Conservation (phyloP, 2,797 vertebrate genomes). For the Hozukius guyotensis region DNA sequence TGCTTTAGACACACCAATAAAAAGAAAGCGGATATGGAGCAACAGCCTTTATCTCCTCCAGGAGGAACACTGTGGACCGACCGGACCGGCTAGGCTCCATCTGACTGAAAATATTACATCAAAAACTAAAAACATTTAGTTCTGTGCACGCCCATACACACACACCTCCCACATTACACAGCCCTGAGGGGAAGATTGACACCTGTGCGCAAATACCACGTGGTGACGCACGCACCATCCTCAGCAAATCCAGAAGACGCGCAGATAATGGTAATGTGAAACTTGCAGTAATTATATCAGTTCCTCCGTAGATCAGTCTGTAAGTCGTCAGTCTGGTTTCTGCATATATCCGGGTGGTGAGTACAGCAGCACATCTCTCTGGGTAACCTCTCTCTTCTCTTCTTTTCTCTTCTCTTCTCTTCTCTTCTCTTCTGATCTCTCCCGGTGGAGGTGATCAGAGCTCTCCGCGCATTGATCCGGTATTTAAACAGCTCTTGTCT, state of each 20-base stretch:
- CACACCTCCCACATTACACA: background rate
- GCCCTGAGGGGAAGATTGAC: background rate
- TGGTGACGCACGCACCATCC: background rate
- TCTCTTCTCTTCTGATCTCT: background rate
- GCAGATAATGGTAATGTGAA: background rate
- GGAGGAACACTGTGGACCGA: background rate
- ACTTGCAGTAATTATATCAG: background rate
- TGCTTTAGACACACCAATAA: background rate
- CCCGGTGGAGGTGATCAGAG: no score
- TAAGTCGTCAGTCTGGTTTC: no score
- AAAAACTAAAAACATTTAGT: background rate
- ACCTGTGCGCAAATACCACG: background rate
- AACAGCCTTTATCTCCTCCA: background rate
- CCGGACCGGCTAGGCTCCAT: no score
- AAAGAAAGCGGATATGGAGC: no score
- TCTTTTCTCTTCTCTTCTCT: no score
- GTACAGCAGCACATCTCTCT: background rate
- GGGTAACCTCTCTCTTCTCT: background rate
- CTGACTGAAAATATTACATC: no score
- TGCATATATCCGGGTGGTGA: background rate
- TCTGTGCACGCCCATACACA: background rate
- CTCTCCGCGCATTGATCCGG: background rate
- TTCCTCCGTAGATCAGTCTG: no score
- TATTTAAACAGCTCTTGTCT: background rate
- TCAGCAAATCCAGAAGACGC: background rate